Evolutionary conservation across 2,888 invertebrate species (phyloP).

Genomic region (Drosophila formosana): DNA sequence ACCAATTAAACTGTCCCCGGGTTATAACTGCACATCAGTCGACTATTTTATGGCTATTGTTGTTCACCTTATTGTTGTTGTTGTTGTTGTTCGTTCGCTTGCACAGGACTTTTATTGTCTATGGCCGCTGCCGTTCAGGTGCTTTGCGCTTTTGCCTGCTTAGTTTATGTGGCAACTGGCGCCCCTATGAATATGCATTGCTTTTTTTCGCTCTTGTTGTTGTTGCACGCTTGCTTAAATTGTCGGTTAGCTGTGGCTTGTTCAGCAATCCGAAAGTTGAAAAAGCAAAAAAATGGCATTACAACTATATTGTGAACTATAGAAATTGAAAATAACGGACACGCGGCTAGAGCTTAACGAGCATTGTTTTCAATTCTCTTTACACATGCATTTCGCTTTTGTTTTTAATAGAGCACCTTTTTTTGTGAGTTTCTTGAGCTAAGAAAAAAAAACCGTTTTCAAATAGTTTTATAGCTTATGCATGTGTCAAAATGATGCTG

Average conservation of each 20-base stretch:
- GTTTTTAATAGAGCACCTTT: slow-evolving; percentile 1
- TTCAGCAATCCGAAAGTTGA: slow-evolving; percentile 52
- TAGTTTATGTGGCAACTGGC: slow-evolving; percentile 66
- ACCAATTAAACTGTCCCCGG: slow-evolving; percentile 84
- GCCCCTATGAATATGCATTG: slow-evolving; percentile 71
- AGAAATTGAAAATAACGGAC: slow-evolving; percentile 46
- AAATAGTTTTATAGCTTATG: neutral
- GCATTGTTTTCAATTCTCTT: slow-evolving; percentile 30
- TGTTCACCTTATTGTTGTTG: slow-evolving; percentile 12
- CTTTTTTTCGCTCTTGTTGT: slow-evolving; percentile 30
- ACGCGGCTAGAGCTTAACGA: slow-evolving; percentile 11
- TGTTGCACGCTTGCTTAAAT: slow-evolving; percentile 23
- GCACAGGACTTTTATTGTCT: slow-evolving; percentile 46
- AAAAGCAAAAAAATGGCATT: slow-evolving; percentile 33
- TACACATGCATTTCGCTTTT: slow-evolving; percentile 8
- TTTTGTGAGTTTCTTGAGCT: neutral
- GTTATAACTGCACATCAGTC: slow-evolving; percentile 78
- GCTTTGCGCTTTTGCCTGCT: slow-evolving; percentile 51
- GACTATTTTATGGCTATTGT: slow-evolving; percentile 76
- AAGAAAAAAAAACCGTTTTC: neutral
- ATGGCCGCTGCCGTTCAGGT: slow-evolving; percentile 52
- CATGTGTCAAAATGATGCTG: neutral
- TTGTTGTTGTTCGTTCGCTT: neutral
- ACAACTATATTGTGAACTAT: slow-evolving; percentile 48
- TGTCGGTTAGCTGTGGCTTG: slow-evolving; percentile 51